phyloP scores from a whole-genome alignment of 2,888 invertebrate species.

The Rhaphigaster nebulosa region DNA sequence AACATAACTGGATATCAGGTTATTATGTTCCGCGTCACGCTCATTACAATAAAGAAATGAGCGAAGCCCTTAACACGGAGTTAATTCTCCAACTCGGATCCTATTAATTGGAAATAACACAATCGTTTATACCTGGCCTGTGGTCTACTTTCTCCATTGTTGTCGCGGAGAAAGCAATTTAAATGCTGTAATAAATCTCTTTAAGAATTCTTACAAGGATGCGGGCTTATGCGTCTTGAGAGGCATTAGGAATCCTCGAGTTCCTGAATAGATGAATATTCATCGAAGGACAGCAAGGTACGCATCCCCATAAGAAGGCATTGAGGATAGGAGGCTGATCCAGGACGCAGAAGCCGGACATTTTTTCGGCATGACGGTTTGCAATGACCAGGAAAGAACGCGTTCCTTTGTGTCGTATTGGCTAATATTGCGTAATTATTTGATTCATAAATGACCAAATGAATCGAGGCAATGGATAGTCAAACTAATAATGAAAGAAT shows the following conservation, averaged over 20 bases:
- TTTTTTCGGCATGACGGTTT: neutral
- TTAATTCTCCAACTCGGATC: neutral
- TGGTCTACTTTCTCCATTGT: constrained; percentile 31
- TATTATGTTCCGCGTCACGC: neutral
- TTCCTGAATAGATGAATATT: neutral
- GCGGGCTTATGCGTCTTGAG: neutral
- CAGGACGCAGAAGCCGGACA: neutral
- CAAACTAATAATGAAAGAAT: neutral
- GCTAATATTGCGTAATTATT: neutral
- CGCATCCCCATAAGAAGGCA: neutral
- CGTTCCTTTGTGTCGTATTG: neutral
- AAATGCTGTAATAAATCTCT: constrained; percentile 15
- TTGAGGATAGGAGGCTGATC: neutral
- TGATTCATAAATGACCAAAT: neutral
- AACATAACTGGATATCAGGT: neutral
- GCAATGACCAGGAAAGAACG: neutral
- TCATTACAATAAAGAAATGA: neutral
- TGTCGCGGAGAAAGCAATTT: constrained; percentile 23
- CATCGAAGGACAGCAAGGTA: neutral
- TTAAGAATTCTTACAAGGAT: neutral
- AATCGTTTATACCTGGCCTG: neutral
- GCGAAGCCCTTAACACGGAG: neutral
- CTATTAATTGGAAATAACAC: constrained; percentile 17
- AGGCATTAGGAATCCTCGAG: neutral
- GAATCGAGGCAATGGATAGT: neutral